A percentile compares a stretch with the other conserved stretches of the same genome.
These are phyloP conservation scores for Zosterops borbonicus DNA, from an alignment of 2,113 vertebrate species.

Conservation along the genomic window DNA sequence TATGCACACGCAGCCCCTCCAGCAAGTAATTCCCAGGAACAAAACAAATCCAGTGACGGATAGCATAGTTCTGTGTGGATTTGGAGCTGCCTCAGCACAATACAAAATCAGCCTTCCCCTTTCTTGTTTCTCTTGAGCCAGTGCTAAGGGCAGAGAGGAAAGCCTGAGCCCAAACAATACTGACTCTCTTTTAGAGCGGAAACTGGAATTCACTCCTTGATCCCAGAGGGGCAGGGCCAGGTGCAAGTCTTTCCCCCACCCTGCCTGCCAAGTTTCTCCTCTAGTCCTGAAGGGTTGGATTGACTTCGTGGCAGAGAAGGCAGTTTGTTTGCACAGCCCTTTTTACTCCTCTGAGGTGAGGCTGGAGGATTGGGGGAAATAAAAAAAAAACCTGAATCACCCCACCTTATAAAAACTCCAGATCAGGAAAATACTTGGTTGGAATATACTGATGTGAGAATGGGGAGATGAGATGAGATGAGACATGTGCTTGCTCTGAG, in stretches of 20 bases:
- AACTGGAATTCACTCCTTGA: neutral
- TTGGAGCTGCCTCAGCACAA: neutral
- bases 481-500: neutral
- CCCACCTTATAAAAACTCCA: neutral
- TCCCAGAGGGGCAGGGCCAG: neutral
- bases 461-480: rapidly evolving
- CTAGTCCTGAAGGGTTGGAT: neutral
- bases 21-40: neutral
- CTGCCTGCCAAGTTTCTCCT: neutral
- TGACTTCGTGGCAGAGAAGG: neutral
- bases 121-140: neutral
- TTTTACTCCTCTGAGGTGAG: neutral
- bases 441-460: neutral
- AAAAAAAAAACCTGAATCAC: neutral
- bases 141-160: neutral
- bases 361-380: neutral
- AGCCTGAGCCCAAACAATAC: neutral
- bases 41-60: neutral
- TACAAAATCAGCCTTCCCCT: neutral
- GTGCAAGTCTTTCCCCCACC: neutral
- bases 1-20: neutral
- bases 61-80: neutral
- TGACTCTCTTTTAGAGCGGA: neutral
- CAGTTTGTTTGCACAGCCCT: neutral
- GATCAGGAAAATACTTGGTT: neutral